A percentile compares a stretch with the other conserved stretches of the same genome.
These are phyloP conservation scores for Tetragonisca angustula DNA, from an alignment of 2,888 invertebrate genomes.

Conservation along the genomic window DNA sequence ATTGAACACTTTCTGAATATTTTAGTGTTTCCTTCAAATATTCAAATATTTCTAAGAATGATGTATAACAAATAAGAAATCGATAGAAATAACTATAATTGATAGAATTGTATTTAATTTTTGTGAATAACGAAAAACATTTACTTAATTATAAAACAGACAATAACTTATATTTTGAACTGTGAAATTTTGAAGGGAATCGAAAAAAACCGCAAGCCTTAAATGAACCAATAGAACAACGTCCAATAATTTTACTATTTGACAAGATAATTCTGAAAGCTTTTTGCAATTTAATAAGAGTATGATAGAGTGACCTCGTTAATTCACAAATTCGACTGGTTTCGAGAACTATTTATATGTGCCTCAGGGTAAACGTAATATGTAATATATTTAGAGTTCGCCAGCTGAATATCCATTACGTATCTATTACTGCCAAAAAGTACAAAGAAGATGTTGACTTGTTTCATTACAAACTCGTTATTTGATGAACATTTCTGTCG, in stretches of 20 bases:
- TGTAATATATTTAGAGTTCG: constrained; percentile 19
- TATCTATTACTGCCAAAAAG: constrained; percentile 5
- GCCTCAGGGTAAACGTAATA: constrained; percentile 16
- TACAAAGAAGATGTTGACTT: not conserved
- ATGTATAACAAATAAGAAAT: not conserved
- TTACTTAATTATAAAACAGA: not conserved
- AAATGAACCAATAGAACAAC: constrained; percentile 28
- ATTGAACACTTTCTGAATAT: not conserved
- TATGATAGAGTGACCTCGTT: constrained; percentile 22
- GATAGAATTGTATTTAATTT: not conserved
- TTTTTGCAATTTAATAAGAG: constrained; percentile 5
- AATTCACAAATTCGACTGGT: constrained; percentile 27
- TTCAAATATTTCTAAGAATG: not conserved
- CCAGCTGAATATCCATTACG: constrained; percentile 15
- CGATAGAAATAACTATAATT: not conserved
- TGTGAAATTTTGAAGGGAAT: constrained; percentile 28
- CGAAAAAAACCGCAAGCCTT: constrained; percentile 19
- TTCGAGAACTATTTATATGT: constrained; percentile 33
- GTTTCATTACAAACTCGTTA: not conserved
- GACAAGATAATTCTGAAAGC: constrained; percentile 2
- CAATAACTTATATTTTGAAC: constrained; percentile 5
- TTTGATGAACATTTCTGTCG: not conserved
- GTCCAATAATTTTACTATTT: constrained; percentile 31
- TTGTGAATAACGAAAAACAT: not conserved
- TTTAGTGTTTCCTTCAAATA: constrained; percentile 14